Percentiles rank a stretch among this genome's conserved stretches.
Evolutionary conservation across 2,888 invertebrate genomes (phyloP).

Genomic region (Himalopsyche anomala): DNA sequence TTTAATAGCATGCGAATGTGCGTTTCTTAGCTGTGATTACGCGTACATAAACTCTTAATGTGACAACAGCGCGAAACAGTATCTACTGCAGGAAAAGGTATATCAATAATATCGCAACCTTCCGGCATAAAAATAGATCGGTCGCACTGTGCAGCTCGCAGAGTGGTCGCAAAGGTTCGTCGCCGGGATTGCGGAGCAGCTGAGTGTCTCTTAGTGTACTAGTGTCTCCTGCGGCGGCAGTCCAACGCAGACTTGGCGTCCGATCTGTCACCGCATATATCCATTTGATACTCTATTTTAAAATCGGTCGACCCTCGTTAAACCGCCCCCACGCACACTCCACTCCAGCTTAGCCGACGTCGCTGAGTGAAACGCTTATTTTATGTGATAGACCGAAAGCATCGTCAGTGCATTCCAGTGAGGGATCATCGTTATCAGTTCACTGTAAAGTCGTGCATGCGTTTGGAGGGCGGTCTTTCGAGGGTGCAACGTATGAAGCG

Average conservation of each 20-base stretch:
- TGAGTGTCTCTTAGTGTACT: conserved; percentile 44
- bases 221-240: conserved; percentile 34
- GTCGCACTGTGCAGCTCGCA: conserved; percentile 52
- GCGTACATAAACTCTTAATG: conserved; percentile 11
- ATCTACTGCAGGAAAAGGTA: conserved; percentile 46
- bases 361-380: conserved; percentile 1
- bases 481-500: neutral
- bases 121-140: conserved; percentile 56
- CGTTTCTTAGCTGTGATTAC: conserved; percentile 1
- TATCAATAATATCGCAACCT: conserved; percentile 57
- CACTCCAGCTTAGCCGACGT: neutral
- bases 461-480: conserved; percentile 34
- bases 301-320: conserved; percentile 26
- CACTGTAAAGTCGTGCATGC: neutral
- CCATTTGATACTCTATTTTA: conserved; percentile 30
- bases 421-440: neutral
- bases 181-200: conserved; percentile 49
- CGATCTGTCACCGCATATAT: conserved; percentile 25
- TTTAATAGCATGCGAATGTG: conserved; percentile 11
- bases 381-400: neutral
- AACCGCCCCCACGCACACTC: conserved; percentile 26
- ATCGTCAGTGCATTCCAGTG: neutral
- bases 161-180: conserved; percentile 46
- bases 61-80: conserved; percentile 53
- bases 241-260: conserved; percentile 31